Base-by-base conservation (phyloP, 2,888 invertebrate genomes). In the Melanostoma mellinum region DNA sequence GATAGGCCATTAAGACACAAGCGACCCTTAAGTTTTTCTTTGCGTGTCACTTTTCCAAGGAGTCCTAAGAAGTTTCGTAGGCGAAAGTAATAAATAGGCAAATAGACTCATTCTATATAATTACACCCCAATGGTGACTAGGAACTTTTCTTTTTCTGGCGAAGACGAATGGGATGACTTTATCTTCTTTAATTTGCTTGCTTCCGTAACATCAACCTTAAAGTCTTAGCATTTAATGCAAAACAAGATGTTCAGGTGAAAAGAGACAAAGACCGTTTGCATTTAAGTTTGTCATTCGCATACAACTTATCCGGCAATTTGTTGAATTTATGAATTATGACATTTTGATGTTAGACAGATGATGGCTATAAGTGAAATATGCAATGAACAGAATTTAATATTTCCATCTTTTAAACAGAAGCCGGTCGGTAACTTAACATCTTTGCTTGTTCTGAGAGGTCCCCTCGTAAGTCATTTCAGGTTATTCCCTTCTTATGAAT, bases 241-340 rank as follows among this genome's bases (percentile, higher is more conserved):
- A 20, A 20, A 20, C 20, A 20, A 20, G 20, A 20, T 20, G 20
- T 20, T 20, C 20, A 20, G 20, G 20, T 20, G 20, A 20, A 20
- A 20, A 20, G 20, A 20, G 20, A 20, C 1, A 20, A 1, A 20
- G 20, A 20, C 20, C 20, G 20, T 20, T 20, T 20, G 20, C 32
- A 48, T 50, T 48, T 44, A 38, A 60, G 67, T 35, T 20, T 58
- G 52, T 55, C 48, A 38, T 56, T 50, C 48, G 42, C 30, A 38
- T 35, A 35, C 5, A 58, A n/a, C 42, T n/a, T 4, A 33, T 6
- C 3, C 9, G 67, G 78, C 71, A 74, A 65, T 74, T 71, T 67
- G 60, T 71, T 61, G 74, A 79, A 78, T 84, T 84, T 74, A 84
- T 82, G 73, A 82, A 82, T 82, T 82, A 73, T 61, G 76, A 74